phyloP scores from a whole-genome alignment of 1,140 invertebrate genomes.

The Penaeus vannamei region DNA sequence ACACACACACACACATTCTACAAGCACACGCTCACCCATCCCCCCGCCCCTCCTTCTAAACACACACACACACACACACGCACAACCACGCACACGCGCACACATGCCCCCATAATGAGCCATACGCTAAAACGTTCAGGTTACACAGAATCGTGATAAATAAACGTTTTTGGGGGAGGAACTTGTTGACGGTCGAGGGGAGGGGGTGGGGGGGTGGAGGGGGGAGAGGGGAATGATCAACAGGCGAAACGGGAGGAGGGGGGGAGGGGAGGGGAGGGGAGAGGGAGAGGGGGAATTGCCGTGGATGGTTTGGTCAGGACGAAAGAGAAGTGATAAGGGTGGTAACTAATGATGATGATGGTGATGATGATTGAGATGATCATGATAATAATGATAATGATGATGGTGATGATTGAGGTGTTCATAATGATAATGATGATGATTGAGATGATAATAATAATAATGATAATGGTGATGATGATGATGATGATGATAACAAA shows the following conservation, averaged over 20 bases:
- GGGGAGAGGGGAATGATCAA: too few relatives aligned
- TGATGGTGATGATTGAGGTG: too few relatives aligned
- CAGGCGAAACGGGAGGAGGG: not conserved
- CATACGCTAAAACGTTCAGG: conserved; percentile 22
- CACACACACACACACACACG: not conserved
- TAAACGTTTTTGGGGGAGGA: too few relatives aligned
- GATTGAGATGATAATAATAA: too few relatives aligned
- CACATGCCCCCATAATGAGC: conserved; percentile 10
- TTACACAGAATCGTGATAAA: conserved; percentile 19
- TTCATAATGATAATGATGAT: too few relatives aligned
- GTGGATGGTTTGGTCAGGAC: not conserved
- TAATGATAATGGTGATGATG: too few relatives aligned
- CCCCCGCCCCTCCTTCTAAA: not conserved
- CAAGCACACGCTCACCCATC: not conserved
- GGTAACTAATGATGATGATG: too few relatives aligned
- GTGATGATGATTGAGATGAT: too few relatives aligned
- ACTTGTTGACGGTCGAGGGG: too few relatives aligned
- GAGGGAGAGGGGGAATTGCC: not conserved
- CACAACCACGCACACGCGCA: conserved; percentile 29
- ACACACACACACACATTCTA: conserved; percentile 19
- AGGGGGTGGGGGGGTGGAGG: not conserved
- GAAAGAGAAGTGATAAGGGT: too few relatives aligned
- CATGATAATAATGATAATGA: too few relatives aligned
- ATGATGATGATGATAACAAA: too few relatives aligned
- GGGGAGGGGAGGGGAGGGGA: not conserved